Evolutionary conservation across 2,888 invertebrate species (phyloP), one percentile per base, ranked within the genome.

Genomic region (Lutraria lutraria): DNA sequence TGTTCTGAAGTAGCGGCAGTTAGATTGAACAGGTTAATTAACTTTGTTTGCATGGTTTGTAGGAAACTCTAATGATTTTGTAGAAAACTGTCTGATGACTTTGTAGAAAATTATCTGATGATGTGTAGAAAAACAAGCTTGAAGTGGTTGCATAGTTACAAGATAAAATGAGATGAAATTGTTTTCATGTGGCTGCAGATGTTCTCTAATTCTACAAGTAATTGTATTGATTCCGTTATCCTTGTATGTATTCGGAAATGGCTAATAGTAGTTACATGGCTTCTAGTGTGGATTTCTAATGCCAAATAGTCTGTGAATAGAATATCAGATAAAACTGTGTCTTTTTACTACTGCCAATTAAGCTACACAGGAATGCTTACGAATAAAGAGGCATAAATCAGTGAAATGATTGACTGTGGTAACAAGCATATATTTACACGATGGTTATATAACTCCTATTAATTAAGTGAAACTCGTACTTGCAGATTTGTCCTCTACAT

Each of bases 221-320:
- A 68, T 21, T 68, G 63, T 68, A 68, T 68, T 68, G 63, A 68
- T 68, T 68, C 63, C 25, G 12, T 68, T 25, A 68, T 68, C 25
- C 21, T 19, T 60, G 60, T n/a, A 12, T 68, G 63, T n/a, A n/a
- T 12, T 68, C n/a, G 21, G n/a, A n/a, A 63, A 63, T 63, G 63
- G 63, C n/a, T 63, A 19, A n/a, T n/a, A 2, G n/a, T 63, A 13
- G 63, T 68, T 68, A 25, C 25, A 68, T 25, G 63, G 63, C 63
- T 25, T n/a, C 25, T 25, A 10, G 25, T 25, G 63, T 25, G 3
- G 25, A 8, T 25, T 12, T 68, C 25, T 68, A 25, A 68, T 68
- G 63, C n/a, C 63, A 68, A 25, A 68, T 68, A 68, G 43, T 43
- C 43, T 43, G 43, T 43, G 43, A 43, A 43, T 43, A 43, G 43